Evolutionary conservation across 2,797 vertebrate species (phyloP).

Genomic region (Meda fulgida): DNA sequence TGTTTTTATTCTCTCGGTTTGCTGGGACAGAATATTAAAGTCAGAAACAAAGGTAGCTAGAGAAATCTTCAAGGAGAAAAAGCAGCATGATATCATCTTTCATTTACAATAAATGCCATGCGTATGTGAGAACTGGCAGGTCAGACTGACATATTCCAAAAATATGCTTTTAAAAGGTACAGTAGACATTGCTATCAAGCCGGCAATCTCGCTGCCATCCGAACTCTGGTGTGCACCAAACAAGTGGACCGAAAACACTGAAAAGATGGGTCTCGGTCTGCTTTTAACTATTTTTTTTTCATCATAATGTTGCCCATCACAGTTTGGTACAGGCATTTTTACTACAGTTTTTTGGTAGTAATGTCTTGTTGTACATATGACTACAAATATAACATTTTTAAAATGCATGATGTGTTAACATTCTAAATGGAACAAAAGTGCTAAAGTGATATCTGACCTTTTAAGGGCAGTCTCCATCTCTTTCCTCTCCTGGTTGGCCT

Average conservation of each 20-base stretch:
- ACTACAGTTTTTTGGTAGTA: too few relatives aligned
- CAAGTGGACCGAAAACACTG: background rate
- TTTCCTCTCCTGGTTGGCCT: slow-evolving; percentile 87
- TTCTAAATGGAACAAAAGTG: background rate
- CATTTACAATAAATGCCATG: background rate
- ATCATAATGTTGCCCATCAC: too few relatives aligned
- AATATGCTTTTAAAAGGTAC: background rate
- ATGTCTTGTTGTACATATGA: background rate
- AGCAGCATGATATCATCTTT: background rate
- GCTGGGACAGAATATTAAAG: background rate
- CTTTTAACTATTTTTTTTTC: too few relatives aligned
- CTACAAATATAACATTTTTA: background rate
- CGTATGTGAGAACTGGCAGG: background rate
- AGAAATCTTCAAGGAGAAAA: background rate
- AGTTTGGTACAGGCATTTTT: too few relatives aligned
- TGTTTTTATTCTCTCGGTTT: background rate
- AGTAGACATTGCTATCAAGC: background rate
- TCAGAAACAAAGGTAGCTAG: background rate
- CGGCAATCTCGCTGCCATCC: background rate
- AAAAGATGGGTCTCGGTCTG: background rate
- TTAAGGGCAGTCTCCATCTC: slow-evolving; percentile 87
- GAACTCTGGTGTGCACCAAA: background rate
- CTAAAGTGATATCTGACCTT: slow-evolving; percentile 73
- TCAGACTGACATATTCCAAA: background rate
- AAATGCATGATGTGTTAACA: background rate